Evolutionary conservation across 2,113 vertebrate genomes (phyloP), one percentile per base, ranked within the genome.

Genomic region (Scortum barcoo): DNA sequence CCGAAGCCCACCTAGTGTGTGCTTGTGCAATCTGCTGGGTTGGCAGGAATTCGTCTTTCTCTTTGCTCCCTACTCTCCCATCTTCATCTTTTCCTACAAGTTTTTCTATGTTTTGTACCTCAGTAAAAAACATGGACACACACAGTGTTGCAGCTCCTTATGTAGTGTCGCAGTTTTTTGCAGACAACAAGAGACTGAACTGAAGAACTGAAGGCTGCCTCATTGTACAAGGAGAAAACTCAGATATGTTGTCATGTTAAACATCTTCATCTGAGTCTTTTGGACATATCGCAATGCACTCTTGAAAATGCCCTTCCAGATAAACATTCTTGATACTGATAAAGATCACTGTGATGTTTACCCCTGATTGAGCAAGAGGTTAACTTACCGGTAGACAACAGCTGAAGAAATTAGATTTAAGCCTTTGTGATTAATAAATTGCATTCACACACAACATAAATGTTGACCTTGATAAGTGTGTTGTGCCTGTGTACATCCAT

Each of bases 1-100:
- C 78, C 2, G 69, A 88, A 71, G 84, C 63, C 70, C n/a, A 42
- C 58, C 57, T 92, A 24, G 76, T 68, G 91, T 93, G 79, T 92
- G 81, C 86, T 79, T 13, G 50, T 30, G 54, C 71, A 73, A 75
- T 85, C 76, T 60, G 66, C 65, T 85, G 80, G 61, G 30, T 82
- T 85, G 83, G 83, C 86, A 83, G 58, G 61, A 83, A 54, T 70
- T 76, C 80, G 46, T 77, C 69, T 61, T 82, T 56, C 57, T 38
- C 22, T 0, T 33, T 54, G 14, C 26, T 28, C 38, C 33, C 20
- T 13, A 9, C 2, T 79, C 14, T 36, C 19, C 20, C n/a, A n/a
- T 14, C 30, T 30, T 3, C 38, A 10, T n/a, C 1, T 16, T 53
- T 62, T 13, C 42, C 20, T 8, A 8, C 0, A 26, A 14, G 50